Base-by-base conservation (phyloP, 2,113 vertebrate genomes). In the Sturnus vulgaris region DNA sequence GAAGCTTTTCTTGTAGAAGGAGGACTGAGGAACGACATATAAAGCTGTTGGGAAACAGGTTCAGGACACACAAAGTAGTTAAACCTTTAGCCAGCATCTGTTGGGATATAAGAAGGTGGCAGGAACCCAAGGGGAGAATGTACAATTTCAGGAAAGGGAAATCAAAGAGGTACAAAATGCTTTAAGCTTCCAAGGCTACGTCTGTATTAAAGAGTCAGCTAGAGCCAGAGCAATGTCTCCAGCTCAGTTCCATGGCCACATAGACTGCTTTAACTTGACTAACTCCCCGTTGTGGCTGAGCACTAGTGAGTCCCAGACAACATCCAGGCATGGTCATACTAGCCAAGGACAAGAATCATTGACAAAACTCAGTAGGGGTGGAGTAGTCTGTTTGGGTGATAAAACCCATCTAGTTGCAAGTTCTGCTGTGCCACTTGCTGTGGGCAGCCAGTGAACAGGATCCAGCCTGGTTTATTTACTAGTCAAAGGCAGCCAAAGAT, bases 391-490 rank as follows among this genome's bases (percentile, higher is more conserved):
- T 76, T 31, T n/a, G 27, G 49, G 35, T 5, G 24, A 87, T 79
- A 79, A 85, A 91, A 91, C 39, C 6, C 73, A 87, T 17, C 53
- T 79, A 66, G 15, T 17, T 92, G 22, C 28, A 80, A 49, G 23
- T 49, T 91, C 61, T 90, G 13, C 63, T 42, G 52, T 91, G 55
- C 77, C 76, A 69, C 52, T 85, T 50, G 70, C 53, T 55, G 10
- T 2, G 16, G 82, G 31, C 57, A 89, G 56, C 52, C 75, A 87
- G 61, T 1, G 2, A 88, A 65, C 42, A 73, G n/a, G 46, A 81
- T 82, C 79, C 79, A 94, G 79, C n/a, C 66, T 77, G 59, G 35
- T 86, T 65, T 87, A 53, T 88, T 96, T 70, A 69, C n/a, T 24
- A 27, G 42, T 61, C 63, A 86, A 85, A 72, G 1, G 1, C 55